A percentile compares a stretch with the other conserved stretches of the same genome.
These are phyloP conservation scores for Rhamnusium bicolor DNA, from an alignment of 2,888 invertebrate genomes.

Conservation along the genomic window DNA sequence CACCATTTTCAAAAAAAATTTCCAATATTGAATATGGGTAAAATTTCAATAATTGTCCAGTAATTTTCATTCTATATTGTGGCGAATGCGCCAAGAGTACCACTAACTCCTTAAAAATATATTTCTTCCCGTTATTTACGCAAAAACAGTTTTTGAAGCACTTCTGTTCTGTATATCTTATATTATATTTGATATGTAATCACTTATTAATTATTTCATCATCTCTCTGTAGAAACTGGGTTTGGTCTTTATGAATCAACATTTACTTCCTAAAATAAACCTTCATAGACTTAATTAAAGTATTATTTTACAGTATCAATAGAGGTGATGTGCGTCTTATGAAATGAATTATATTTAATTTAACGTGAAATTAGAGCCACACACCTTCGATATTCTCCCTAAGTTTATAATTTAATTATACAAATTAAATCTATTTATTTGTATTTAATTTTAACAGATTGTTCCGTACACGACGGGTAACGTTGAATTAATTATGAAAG, in stretches of 20 bases:
- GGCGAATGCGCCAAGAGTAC: neutral
- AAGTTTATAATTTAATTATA: neutral
- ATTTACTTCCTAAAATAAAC: constrained; percentile 35
- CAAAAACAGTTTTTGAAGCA: neutral
- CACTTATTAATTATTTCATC: neutral
- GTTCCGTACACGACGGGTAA: too few species aligned
- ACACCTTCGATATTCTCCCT: neutral
- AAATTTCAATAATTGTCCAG: too few species aligned
- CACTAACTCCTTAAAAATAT: too few species aligned
- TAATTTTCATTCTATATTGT: neutral
- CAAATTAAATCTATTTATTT: neutral
- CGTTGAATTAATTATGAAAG: too few species aligned
- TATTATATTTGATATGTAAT: neutral
- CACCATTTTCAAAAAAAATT: too few species aligned
- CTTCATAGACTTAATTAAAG: constrained; percentile 36
- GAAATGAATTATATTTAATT: constrained; percentile 4
- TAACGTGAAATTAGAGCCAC: neutral
- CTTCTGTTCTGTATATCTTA: neutral
- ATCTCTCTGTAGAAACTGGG: constrained; percentile 27
- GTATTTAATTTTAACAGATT: too few species aligned
- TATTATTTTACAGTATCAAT: constrained; percentile 36
- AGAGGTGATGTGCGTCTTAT: constrained; percentile 13
- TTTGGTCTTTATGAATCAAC: constrained; percentile 36
- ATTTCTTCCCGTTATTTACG: too few species aligned
- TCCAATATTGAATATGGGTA: too few species aligned